Percentiles rank a stretch among this genome's conserved stretches.
These are phyloP conservation scores for Dasypus novemcinctus DNA, from an alignment of 2,113 vertebrate species.

Conservation along the genomic window DNA sequence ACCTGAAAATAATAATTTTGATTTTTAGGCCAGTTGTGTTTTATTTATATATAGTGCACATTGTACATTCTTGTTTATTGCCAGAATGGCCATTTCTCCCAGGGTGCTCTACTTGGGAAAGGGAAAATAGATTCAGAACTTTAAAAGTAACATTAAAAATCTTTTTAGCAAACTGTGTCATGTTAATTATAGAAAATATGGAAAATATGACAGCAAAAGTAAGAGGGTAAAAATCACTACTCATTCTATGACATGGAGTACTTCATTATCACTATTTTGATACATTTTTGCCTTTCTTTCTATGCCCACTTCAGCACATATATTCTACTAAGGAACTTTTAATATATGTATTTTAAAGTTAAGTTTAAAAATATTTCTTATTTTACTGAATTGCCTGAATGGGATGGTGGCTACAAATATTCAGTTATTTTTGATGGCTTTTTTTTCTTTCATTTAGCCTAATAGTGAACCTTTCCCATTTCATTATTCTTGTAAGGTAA, in stretches of 20 bases:
- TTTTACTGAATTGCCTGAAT: neutral
- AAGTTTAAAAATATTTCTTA: neutral
- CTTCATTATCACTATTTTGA: neutral
- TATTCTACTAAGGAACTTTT: neutral
- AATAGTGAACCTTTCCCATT: neutral
- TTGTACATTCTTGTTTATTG: neutral
- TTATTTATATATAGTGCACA: neutral
- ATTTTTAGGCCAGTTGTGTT: neutral
- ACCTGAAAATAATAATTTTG: conserved; percentile 4
- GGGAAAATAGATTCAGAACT: neutral
- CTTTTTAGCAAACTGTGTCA: neutral
- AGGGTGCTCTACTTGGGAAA: neutral
- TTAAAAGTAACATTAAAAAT: neutral
- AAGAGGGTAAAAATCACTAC: neutral
- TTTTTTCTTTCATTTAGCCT: neutral
- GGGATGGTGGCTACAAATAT: neutral
- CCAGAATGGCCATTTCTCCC: neutral
- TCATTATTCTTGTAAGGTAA: neutral
- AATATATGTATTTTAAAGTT: neutral
- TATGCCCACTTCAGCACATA: neutral
- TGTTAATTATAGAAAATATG: neutral
- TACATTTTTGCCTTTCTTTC: neutral
- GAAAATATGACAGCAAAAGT: neutral
- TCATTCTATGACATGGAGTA: neutral
- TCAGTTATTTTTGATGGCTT: neutral